Base-by-base conservation (phyloP, 2,113 vertebrate species). In the Rhabdomys dilectus region DNA sequence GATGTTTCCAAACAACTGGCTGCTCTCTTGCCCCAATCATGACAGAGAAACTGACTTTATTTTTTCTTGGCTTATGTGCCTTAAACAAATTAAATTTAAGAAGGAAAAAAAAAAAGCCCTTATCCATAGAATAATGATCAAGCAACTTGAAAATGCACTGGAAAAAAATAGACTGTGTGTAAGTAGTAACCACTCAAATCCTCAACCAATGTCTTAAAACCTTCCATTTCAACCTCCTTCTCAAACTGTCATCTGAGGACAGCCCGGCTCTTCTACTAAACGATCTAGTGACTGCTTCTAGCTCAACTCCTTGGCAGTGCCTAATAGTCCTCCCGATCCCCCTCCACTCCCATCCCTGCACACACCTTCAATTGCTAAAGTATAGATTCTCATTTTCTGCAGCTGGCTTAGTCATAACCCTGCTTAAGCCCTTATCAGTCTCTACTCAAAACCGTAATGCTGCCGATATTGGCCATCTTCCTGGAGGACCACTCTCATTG, bases 61-160 rank as follows among this genome's bases (percentile, higher is more conserved):
- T 89, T 51, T 51, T 39, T 94, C 0, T 91, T 68, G 66, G 26
- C 12, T 82, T 24, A 0, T 73, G 81, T 80, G 29, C 7, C 45
- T 66, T 91, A n/a, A 2, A 88, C 45, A 76, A 93, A 58, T 87
- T 68, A 76, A 93, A 58, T 87, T 68, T 91, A 64, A 64, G 62
- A 29, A 60, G 58, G n/a, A n/a, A n/a, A 60, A 60, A 24, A 62
- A 8, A 70, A n/a, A 89, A 58, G 80, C 16, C 51, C 75, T 31
- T 88, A 36, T 60, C n/a, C n/a, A 81, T 12, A 73, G 60, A 7
- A 78, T 60, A 82, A 64, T 56, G 72, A 77, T 48, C 24, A 92
- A 89, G 45, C 85, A 73, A 85, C 45, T 81, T 89, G 64, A 80
- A 88, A 94, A 93, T 87, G 22, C 26, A 58, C 70, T 86, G 58